Evolutionary conservation across 2,113 vertebrate species (phyloP).

Genomic region (Blennius ocellaris): DNA sequence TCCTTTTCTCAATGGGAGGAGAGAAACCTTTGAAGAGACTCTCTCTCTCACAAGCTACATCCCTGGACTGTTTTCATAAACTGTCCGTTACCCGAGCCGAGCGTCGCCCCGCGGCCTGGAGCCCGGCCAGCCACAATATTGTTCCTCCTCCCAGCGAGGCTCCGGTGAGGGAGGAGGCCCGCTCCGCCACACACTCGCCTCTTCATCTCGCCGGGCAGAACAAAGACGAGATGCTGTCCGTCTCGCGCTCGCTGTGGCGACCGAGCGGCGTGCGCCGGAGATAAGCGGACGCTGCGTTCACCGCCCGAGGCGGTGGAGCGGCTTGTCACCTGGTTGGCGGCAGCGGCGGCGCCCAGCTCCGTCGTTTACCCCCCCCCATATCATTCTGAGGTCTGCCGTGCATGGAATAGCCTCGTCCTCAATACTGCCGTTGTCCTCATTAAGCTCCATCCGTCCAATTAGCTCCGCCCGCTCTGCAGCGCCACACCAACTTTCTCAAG

Average conservation of each 20-base stretch:
- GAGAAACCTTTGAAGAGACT: constrained; percentile 39
- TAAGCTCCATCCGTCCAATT: constrained; percentile 62
- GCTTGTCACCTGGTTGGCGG: constrained; percentile 53
- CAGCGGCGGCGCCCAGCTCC: constrained; percentile 29
- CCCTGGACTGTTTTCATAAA: constrained; percentile 74
- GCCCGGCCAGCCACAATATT: constrained; percentile 63
- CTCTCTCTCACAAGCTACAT: constrained; percentile 51
- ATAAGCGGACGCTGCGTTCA: constrained; percentile 1
- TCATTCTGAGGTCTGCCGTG: constrained; percentile 58
- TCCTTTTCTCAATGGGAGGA: constrained; percentile 43
- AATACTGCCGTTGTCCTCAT: constrained; percentile 60
- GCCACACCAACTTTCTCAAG: constrained; percentile 37
- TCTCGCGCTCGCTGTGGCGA: constrained; percentile 11
- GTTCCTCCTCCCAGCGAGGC: constrained; percentile 57
- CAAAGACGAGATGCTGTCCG: no score
- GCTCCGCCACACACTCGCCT: constrained; percentile 42
- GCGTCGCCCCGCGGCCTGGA: constrained; percentile 45
- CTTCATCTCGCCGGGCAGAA: background rate
- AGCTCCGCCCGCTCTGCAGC: constrained; percentile 55
- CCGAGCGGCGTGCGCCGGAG: background rate
- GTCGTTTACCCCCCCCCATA: constrained; percentile 52
- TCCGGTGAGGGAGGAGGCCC: constrained; percentile 39
- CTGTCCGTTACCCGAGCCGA: constrained; percentile 45
- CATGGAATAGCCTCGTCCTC: constrained; percentile 59
- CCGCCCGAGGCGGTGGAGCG: constrained; percentile 13